phyloP scores from a whole-genome alignment of 2,888 invertebrate species.

The Acrocera orbiculus region DNA sequence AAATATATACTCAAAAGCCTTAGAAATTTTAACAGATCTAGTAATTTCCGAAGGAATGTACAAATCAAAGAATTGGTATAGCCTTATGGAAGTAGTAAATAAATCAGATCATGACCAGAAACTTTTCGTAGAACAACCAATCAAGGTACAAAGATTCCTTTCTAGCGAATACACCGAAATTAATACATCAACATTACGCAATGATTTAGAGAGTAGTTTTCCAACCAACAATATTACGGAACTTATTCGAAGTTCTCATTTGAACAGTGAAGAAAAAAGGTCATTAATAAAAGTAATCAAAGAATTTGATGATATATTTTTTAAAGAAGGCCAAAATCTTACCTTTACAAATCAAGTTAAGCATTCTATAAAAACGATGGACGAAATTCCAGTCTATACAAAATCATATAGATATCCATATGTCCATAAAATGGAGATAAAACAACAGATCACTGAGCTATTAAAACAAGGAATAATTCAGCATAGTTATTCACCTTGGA shows the following conservation, averaged over 20 bases:
- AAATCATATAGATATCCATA: slow-evolving; percentile 3
- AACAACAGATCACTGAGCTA: slow-evolving; percentile 1
- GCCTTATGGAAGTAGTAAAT: background rate
- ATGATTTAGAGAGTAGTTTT: background rate
- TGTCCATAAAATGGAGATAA: background rate
- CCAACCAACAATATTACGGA: background rate
- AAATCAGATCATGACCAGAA: background rate
- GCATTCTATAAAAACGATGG: background rate
- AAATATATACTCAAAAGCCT: too few species aligned
- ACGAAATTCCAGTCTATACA: slow-evolving; percentile 1
- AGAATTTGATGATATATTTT: slow-evolving; percentile 3
- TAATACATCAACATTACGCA: background rate
- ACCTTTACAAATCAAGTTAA: slow-evolving; percentile 1
- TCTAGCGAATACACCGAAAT: background rate
- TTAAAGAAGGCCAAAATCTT: slow-evolving; percentile 1
- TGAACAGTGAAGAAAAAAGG: slow-evolving; percentile 1
- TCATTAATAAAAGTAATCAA: background rate
- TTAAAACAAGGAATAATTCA: slow-evolving; percentile 2
- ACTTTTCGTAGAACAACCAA: slow-evolving; percentile 3
- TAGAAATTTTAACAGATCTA: too few species aligned
- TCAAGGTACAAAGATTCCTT: background rate
- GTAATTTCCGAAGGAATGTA: too few species aligned
- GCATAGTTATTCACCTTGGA: slow-evolving; percentile 3
- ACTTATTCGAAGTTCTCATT: background rate
- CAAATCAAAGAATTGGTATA: too few species aligned